phyloP scores from a whole-genome alignment of 2,888 invertebrate genomes.

The Caenorhabditis sp. region DNA sequence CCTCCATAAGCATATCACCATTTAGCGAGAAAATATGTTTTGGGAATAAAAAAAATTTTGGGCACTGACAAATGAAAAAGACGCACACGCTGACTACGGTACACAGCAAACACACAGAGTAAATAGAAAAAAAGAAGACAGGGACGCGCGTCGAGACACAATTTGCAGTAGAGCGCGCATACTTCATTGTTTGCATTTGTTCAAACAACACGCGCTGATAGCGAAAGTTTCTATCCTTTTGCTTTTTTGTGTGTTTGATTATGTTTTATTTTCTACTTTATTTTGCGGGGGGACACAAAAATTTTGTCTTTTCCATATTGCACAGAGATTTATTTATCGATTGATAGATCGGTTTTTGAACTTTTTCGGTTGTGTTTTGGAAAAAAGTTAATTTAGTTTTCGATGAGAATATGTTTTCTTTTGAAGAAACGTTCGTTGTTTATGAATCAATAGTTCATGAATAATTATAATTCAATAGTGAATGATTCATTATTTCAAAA shows the following conservation, averaged over 20 bases:
- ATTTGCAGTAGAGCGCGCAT: slow-evolving; percentile 17
- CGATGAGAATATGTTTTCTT: too few species aligned
- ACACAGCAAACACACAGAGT: slow-evolving; percentile 3
- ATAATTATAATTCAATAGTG: too few species aligned
- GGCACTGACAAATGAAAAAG: slow-evolving; percentile 5
- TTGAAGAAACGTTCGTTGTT: too few species aligned
- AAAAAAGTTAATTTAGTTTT: too few species aligned
- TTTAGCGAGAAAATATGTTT: neutral
- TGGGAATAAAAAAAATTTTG: slow-evolving; percentile 20
- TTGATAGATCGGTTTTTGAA: slow-evolving; percentile 4
- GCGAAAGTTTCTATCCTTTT: too few species aligned
- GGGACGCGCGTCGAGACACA: slow-evolving; percentile 17
- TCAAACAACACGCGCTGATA: slow-evolving; percentile 9
- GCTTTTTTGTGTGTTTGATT: too few species aligned
- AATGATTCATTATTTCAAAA: too few species aligned
- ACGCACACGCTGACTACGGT: neutral
- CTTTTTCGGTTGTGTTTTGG: neutral
- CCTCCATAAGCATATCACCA: neutral
- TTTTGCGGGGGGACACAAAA: slow-evolving; percentile 14
- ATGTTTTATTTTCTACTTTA: slow-evolving; percentile 19
- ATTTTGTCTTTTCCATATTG: slow-evolving; percentile 35
- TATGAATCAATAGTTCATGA: too few species aligned
- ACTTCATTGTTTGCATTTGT: slow-evolving; percentile 9
- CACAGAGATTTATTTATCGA: slow-evolving; percentile 7
- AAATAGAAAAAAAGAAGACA: neutral